Evolutionary conservation across 2,888 invertebrate genomes (phyloP), one percentile per base, ranked within the genome.

Genomic region (Noctua fimbriata): DNA sequence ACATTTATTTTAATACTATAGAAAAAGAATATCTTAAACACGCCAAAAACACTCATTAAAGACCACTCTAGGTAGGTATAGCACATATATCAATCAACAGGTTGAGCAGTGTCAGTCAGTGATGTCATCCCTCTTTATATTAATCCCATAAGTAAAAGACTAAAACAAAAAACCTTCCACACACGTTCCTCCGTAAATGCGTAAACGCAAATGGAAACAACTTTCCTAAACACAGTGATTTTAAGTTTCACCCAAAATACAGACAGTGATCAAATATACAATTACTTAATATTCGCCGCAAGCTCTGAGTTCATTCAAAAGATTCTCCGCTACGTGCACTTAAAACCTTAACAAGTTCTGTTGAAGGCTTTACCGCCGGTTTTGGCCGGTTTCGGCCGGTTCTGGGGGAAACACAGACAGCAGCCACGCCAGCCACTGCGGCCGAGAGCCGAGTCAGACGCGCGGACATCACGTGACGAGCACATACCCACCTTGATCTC

Each of bases 311-410:
- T 70, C 14, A 41, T 28, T 60, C 44, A 49, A 28, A 69, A 78
- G 18, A 70, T 36, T 47, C 41, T 60, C n/a, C 32, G 49, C 71
- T 32, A 52, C 52, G 28, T 71, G 16, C 14, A 60, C 55, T 58
- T 58, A 78, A 73, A 78, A 72, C 36, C 36, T 24, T 70, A 55
- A 73, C 76, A 66, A 73, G 44, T 49, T 65, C 49, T 16, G 12
- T 73, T 76, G 82, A 84, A 91, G 92, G 92, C 92, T 92, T 90
- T 89, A 70, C 77, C 75, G 85, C 81, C 90, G 85, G 91, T 86
- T 89, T 69, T 16, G 82, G 78, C 92, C 90, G 87, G 92, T 89
- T 91, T 52, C 69, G 76, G 86, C 83, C 76, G 76, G 85, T 82
- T 78, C 65, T 47, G 77, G 80, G 81, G 91, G 89, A 90, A 89